phyloP scores from a whole-genome alignment of 2,113 vertebrate species.

The Zosterops pallidus region DNA sequence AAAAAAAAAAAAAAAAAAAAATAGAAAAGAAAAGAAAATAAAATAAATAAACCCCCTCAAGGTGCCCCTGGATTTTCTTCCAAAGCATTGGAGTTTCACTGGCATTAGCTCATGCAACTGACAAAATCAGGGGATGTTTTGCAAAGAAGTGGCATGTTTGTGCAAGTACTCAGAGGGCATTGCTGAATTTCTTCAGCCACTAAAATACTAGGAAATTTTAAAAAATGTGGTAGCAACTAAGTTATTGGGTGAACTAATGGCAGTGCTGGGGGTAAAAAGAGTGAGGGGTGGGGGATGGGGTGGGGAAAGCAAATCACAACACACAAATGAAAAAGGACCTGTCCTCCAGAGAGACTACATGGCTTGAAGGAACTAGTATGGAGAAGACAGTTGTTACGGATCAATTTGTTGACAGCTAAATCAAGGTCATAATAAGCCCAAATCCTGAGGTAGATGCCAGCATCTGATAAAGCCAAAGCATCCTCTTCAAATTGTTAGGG shows the following conservation, averaged over 20 bases:
- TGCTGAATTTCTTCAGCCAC: constrained; percentile 17
- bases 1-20: constrained; percentile 44
- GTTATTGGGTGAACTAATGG: background rate
- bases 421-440: background rate
- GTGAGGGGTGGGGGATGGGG: rapidly evolving
- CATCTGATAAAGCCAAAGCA: background rate
- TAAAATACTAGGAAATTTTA: background rate
- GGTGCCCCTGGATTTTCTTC: constrained; percentile 52
- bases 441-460: background rate
- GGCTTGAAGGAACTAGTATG: background rate
- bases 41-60: constrained; percentile 43
- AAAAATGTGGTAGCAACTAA: background rate
- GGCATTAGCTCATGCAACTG: constrained; percentile 38
- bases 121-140: constrained; percentile 27
- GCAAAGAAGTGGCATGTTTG: constrained; percentile 17
- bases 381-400: background rate
- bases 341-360: background rate
- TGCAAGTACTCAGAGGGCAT: constrained; percentile 24
- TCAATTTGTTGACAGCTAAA: background rate
- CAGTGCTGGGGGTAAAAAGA: background rate
- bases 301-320: rapidly evolving
- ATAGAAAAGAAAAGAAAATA: background rate
- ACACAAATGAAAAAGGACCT: background rate
- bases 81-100: constrained; percentile 39
- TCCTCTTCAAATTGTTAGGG: background rate